A percentile compares a stretch with the other conserved stretches of the same genome.
Conservation (phyloP, 2,797 vertebrate genomes). For the Diglossa cyanea region DNA sequence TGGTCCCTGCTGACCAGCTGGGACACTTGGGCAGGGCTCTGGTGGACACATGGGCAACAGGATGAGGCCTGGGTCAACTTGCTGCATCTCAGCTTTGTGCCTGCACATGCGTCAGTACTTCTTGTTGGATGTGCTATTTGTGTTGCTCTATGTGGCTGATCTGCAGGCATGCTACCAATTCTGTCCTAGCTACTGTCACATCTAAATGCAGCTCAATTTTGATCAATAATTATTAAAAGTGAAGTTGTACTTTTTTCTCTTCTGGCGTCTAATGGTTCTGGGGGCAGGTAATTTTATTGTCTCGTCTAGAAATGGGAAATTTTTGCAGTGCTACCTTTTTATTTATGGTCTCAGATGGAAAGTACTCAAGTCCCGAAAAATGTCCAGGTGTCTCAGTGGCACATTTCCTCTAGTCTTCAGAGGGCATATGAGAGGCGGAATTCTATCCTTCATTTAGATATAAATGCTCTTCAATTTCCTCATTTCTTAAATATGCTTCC, state of each 20-base stretch:
- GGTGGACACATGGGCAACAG: neutral
- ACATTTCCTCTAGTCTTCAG: neutral
- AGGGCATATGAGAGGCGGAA: rapidly evolving
- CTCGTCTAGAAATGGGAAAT: neutral
- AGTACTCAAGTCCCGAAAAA: neutral
- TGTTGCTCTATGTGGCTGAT: neutral
- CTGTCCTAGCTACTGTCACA: neutral
- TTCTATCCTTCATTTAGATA: neutral
- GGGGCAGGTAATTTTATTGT: neutral
- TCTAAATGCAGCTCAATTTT: neutral
- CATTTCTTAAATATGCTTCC: slow-evolving; percentile 40
- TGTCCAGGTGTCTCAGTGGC: neutral
- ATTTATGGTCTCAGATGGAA: slow-evolving; percentile 2
- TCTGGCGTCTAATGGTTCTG: neutral
- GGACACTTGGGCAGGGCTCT: neutral
- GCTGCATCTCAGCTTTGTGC: neutral
- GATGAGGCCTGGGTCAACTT: neutral
- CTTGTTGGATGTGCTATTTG: neutral
- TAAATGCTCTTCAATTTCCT: neutral
- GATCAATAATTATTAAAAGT: neutral
- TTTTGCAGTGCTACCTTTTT: neutral
- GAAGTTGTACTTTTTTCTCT: neutral
- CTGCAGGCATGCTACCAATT: neutral
- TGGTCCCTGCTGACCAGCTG: neutral
- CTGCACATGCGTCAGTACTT: rapidly evolving